Conservation (phyloP, 2,888 invertebrate species). For the Leptopilina myrica region DNA sequence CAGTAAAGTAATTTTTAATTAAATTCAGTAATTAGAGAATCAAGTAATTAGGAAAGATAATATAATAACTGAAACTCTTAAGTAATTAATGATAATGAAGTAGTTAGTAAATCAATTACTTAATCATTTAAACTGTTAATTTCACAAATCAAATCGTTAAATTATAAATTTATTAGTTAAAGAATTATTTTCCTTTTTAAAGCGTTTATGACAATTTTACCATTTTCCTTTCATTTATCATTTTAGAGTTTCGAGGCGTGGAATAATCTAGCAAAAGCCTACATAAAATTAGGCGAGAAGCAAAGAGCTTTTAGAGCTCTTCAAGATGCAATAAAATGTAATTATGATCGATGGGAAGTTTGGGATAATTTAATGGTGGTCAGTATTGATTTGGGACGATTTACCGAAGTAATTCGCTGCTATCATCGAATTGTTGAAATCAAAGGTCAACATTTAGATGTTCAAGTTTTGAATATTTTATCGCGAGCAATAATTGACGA, state of each 20-base stretch:
- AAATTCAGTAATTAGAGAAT: too few species aligned
- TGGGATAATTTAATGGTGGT: conserved; percentile 97
- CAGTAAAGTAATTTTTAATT: too few species aligned
- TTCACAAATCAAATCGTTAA: too few species aligned
- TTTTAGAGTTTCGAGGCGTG: conserved; percentile 94
- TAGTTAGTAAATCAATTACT: too few species aligned
- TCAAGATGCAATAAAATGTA: conserved; percentile 93
- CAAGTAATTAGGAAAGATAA: too few species aligned
- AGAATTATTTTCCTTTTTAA: too few species aligned
- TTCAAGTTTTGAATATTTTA: conserved; percentile 85
- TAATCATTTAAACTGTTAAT: too few species aligned
- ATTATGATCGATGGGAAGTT: conserved; percentile 94
- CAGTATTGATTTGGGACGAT: conserved; percentile 90
- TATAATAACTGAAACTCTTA: too few species aligned
- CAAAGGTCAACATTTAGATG: conserved; percentile 87
- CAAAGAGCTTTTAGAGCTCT: conserved; percentile 89
- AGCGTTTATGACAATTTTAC: too few species aligned
- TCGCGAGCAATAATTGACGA: conserved; percentile 84
- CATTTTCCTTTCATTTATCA: conserved; percentile 12
- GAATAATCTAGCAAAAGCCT: conserved; percentile 98
- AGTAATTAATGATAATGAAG: too few species aligned
- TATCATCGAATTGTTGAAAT: conserved; percentile 92
- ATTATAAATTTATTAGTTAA: too few species aligned
- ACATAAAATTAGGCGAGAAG: conserved; percentile 92
- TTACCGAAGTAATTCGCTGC: conserved; percentile 89